Conservation (phyloP, 2,797 vertebrate genomes). For the Coranthus polyacanthus region DNA sequence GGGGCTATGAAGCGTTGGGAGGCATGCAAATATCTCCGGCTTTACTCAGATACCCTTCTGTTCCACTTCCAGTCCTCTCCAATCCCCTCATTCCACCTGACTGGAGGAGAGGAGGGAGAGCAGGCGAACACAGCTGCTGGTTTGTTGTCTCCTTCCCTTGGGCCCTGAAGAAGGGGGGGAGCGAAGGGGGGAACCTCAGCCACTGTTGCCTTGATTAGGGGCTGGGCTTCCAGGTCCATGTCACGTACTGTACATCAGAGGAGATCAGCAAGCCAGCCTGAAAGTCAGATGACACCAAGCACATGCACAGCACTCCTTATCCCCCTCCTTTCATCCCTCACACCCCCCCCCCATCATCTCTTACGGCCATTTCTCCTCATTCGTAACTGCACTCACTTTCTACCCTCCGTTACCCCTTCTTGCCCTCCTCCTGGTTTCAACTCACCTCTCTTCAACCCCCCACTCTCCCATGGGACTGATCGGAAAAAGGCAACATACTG, state of each 20-base stretch:
- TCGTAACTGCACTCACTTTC: conserved; percentile 24
- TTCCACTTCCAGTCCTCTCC: conserved; percentile 82
- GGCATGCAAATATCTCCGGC: conserved; percentile 79
- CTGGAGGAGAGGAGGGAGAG: conserved; percentile 77
- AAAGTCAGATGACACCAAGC: conserved; percentile 94
- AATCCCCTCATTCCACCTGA: conserved; percentile 94
- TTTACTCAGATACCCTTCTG: conserved; percentile 78
- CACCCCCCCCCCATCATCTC: conserved; percentile 14
- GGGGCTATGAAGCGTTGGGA: conserved; percentile 75
- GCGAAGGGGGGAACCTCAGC: conserved; percentile 71
- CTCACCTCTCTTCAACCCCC: conserved; percentile 28
- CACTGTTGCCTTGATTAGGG: conserved; percentile 87
- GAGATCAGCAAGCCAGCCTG: conserved; percentile 91
- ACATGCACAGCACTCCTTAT: conserved; percentile 75
- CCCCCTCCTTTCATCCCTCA: conserved; percentile 29
- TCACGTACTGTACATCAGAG: conserved; percentile 96
- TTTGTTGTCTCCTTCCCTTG: conserved; percentile 77
- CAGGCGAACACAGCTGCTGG: conserved; percentile 85
- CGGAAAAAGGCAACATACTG: conserved; percentile 29
- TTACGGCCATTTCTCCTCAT: conserved; percentile 3
- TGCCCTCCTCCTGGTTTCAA: conserved; percentile 15
- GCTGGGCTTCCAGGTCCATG: conserved; percentile 87
- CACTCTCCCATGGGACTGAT: conserved; percentile 1
- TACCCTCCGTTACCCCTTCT: not conserved
- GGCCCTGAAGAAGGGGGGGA: conserved; percentile 65